Base-by-base conservation (phyloP, 2,113 vertebrate species). In the Plecotus auritus region DNA sequence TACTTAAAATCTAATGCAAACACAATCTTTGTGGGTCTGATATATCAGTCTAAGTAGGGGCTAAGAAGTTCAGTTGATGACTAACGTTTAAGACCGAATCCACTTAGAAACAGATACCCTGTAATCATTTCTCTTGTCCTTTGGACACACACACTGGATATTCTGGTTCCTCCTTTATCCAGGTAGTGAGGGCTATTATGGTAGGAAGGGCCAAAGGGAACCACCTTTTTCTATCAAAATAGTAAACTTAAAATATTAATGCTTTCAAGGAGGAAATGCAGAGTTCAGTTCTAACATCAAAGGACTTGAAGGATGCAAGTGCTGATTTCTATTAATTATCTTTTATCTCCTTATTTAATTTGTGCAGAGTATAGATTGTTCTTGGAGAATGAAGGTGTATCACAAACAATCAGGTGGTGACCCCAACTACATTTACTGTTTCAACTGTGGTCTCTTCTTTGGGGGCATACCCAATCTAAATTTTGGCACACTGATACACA, bases 291-390 rank as follows among this genome's bases (percentile, higher is more conserved):
- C 20, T 3, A 78, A 74, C 37, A 66, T 42, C 45, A 77, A 82
- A 95, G 56, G 56, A 64, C 30, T 59, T 85, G 20, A 49, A 87
- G 37, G 47, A 92, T 40, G 47, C 22, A 90, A 35, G 69, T 70
- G n/a, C 40, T 87, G 37, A 74, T 93, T 93, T 94, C 67, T 92
- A 54, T 69, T 61, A 85, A 42, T 88, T 88, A 69, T 91, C 56
- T 83, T 72, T 61, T 80, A 61, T 70, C 54, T 80, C n/a, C 22
- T 78, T 49, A 54, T 82, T 88, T 77, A 90, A 67, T 42, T 82
- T 74, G 35, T 64, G 18, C 37, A 73, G 49, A 69, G 94, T 82
- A 78, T 49, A 51, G 82, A 78, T 40, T 73, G 23, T 37, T 88
- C 35, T 85, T 67, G 13, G 51, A 93, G 30, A 90, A 90, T 40